Conservation (phyloP, 2,113 vertebrate species). For the Cercocebus atys region DNA sequence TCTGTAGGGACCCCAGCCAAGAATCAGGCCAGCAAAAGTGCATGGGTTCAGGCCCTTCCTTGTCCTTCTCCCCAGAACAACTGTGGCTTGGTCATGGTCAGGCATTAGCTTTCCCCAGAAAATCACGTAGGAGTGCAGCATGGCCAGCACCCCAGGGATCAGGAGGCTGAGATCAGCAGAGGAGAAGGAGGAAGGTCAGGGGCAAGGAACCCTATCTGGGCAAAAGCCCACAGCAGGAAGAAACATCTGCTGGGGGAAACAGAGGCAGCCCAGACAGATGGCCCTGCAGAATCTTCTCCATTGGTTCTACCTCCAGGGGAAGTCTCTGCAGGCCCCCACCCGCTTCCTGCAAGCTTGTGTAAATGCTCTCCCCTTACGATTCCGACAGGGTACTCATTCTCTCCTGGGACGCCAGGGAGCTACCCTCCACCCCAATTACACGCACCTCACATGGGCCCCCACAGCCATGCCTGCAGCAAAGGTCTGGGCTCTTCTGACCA, state of each 20-base stretch:
- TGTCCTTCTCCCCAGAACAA: neutral
- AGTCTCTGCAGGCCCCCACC: neutral
- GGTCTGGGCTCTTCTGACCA: neutral
- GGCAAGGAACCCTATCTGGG: too few species aligned
- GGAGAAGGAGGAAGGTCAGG: too few species aligned
- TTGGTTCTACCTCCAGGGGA: neutral
- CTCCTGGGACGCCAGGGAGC: neutral
- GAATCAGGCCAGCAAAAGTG: neutral
- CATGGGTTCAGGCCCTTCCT: neutral
- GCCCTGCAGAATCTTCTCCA: neutral
- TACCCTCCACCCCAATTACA: neutral
- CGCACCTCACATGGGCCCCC: neutral
- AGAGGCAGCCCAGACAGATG: neutral
- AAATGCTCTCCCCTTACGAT: neutral
- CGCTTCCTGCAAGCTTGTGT: neutral
- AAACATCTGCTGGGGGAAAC: neutral
- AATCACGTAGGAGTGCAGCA: too few species aligned
- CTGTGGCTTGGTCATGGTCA: neutral
- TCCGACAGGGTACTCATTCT: neutral
- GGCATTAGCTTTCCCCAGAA: neutral
- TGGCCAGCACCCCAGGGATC: too few species aligned
- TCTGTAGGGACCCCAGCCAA: neutral
- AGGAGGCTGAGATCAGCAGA: too few species aligned
- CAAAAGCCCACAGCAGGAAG: too few species aligned
- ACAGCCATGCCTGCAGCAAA: neutral